Conservation (phyloP, 2,797 vertebrate genomes). For the Anguilla marmorata region DNA sequence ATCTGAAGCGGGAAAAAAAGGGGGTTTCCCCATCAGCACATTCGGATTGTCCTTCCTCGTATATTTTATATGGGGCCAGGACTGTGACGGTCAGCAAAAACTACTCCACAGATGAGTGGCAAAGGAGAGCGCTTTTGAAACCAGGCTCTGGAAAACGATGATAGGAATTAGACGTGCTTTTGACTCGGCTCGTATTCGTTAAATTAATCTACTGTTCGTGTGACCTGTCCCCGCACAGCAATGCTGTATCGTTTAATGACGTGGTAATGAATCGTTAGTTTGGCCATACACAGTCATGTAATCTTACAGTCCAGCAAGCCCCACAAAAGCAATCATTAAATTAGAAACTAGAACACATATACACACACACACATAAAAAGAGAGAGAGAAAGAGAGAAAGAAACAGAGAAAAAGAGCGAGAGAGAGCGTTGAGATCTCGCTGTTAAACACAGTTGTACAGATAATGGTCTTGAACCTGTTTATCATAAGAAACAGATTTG, state of each 20-base stretch:
- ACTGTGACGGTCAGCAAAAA: not conserved
- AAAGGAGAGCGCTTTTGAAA: not conserved
- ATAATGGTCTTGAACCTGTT: not conserved
- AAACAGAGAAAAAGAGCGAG: not conserved
- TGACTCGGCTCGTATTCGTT: not conserved
- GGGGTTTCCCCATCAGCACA: not conserved
- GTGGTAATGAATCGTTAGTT: not conserved
- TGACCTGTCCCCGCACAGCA: not conserved
- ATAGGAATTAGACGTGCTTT: not conserved
- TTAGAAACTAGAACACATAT: not conserved
- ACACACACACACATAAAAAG: not conserved
- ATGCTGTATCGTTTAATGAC: not conserved
- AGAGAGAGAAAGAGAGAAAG: too few relatives aligned
- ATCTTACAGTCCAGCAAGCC: not conserved
- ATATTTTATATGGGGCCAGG: not conserved
- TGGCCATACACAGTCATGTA: not conserved
- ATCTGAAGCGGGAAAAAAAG: slow-evolving; percentile 61
- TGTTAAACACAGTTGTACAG: not conserved
- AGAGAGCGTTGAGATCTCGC: not conserved
- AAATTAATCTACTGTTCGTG: not conserved
- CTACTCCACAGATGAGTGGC: not conserved
- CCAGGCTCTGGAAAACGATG: not conserved
- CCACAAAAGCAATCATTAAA: not conserved
- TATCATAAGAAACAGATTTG: not conserved
- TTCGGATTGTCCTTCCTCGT: not conserved